A percentile compares a stretch with the other conserved stretches of the same genome.
These are phyloP conservation scores for Oceanites oceanicus DNA, from an alignment of 2,113 vertebrate species.

Conservation along the genomic window DNA sequence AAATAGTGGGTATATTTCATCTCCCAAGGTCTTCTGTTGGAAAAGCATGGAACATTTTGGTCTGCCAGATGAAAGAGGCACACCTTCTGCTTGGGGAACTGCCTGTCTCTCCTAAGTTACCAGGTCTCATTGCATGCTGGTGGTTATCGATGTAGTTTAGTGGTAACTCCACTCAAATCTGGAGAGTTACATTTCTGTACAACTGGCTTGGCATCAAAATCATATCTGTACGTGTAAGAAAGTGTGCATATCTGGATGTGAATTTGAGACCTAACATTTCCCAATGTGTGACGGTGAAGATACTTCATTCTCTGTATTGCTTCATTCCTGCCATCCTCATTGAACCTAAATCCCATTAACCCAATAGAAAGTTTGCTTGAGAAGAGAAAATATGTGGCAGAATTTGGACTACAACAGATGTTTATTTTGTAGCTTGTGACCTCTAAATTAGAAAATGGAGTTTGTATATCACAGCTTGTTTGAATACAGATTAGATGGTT, in stretches of 20 bases:
- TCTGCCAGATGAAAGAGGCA: background rate
- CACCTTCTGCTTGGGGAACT: background rate
- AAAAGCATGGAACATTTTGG: background rate
- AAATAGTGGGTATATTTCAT: background rate
- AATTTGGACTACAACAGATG: background rate
- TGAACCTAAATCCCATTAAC: background rate
- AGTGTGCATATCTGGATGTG: background rate
- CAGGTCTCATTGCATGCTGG: background rate
- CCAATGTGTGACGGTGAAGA: background rate
- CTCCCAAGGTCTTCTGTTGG: background rate
- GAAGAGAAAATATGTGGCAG: background rate
- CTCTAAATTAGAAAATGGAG: background rate
- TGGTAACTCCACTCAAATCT: background rate
- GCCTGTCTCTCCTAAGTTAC: background rate
- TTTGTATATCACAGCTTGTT: background rate
- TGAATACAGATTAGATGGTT: background rate
- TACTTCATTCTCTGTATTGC: background rate
- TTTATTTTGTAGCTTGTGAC: background rate
- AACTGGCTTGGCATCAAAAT: background rate
- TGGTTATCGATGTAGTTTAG: background rate
- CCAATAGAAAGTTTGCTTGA: background rate
- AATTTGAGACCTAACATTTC: fast-evolving
- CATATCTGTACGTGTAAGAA: background rate
- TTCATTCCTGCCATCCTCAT: background rate
- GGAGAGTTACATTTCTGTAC: background rate